Percentiles rank a stretch among this genome's conserved stretches.
phyloP scores from a whole-genome alignment of 2,113 vertebrate genomes.

The Crotalus viridis region DNA sequence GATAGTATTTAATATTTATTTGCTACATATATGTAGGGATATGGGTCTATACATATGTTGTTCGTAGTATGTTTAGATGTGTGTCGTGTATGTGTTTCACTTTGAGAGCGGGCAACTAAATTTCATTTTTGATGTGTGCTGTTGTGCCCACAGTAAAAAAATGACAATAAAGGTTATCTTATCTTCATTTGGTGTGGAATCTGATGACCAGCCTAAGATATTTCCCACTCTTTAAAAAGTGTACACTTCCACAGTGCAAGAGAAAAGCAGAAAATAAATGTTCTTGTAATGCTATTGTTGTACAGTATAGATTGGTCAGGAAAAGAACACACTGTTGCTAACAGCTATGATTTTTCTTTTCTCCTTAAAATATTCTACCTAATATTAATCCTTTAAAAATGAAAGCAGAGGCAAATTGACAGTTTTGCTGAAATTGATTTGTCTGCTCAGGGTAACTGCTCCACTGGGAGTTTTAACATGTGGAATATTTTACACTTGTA shows the following conservation, averaged over 20 bases:
- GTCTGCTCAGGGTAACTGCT: slow-evolving; percentile 57
- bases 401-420: slow-evolving; percentile 44
- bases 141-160: too few species aligned
- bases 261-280: background rate
- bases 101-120: too few species aligned
- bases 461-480: slow-evolving; percentile 49
- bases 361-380: slow-evolving; percentile 31
- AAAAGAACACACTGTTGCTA: slow-evolving; percentile 3
- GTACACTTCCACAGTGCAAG: background rate
- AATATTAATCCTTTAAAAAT: slow-evolving; percentile 54
- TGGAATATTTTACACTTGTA: slow-evolving; percentile 46
- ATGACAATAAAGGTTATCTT: too few species aligned
- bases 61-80: too few species aligned
- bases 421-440: slow-evolving; percentile 60
- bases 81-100: too few species aligned
- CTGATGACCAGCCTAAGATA: background rate
- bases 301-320: background rate
- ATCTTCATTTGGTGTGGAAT: background rate
- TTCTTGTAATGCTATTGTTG: background rate
- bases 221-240: background rate
- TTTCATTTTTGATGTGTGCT: too few species aligned
- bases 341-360: background rate
- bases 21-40: too few species aligned
- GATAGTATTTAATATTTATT: too few species aligned
- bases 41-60: too few species aligned